phyloP scores from a whole-genome alignment of 2,113 vertebrate species.

The Megaceryle torquata region DNA sequence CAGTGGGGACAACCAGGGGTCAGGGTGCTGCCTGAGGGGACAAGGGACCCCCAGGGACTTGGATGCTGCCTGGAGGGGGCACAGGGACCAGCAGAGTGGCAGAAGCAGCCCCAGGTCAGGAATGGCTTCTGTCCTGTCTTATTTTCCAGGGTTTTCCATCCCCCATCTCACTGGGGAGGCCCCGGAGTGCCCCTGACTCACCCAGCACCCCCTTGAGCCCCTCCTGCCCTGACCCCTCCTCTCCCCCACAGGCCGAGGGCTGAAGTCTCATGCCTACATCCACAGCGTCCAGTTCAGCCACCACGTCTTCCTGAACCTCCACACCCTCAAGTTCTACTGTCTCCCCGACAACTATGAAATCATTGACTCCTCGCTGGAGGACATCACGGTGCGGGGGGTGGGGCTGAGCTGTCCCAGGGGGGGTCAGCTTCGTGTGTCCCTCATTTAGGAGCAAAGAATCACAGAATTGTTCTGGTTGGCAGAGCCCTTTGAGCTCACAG shows the following conservation, averaged over 20 bases:
- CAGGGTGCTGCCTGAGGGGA: neutral
- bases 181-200: neutral
- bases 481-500: neutral
- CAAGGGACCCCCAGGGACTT: neutral
- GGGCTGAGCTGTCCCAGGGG: neutral
- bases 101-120: accelerated
- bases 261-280: slow-evolving; percentile 96
- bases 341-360: slow-evolving; percentile 98
- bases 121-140: accelerated
- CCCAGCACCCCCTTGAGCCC: neutral
- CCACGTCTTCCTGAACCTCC: slow-evolving; percentile 96
- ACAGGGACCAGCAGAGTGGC: too few species aligned
- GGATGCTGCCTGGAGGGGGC: neutral
- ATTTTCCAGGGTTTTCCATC: accelerated
- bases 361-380: slow-evolving; percentile 94
- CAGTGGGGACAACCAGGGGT: accelerated
- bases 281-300: slow-evolving; percentile 97
- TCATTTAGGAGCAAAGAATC: neutral
- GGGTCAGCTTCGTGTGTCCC: accelerated
- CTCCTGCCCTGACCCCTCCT: neutral
- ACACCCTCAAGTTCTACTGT: slow-evolving; percentile 97
- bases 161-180: neutral
- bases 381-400: slow-evolving; percentile 85
- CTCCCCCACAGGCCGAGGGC: slow-evolving; percentile 82
- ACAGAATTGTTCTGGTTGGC: neutral